Evolutionary conservation across 2,113 vertebrate species (phyloP).

Genomic region (Toxostoma redivivum): DNA sequence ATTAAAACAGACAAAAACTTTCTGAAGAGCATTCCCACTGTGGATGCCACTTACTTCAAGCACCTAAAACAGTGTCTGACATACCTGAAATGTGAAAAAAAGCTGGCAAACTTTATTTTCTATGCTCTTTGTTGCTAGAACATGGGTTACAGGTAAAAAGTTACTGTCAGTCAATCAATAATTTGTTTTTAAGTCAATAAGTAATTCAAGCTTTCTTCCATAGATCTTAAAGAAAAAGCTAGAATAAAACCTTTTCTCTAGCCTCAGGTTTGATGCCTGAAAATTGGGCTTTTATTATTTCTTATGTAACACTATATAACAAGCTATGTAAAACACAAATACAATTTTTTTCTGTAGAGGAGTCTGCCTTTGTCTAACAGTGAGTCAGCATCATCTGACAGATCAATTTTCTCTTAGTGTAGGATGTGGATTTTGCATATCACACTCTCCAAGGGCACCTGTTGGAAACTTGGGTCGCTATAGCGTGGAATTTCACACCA

Average conservation of each 20-base stretch:
- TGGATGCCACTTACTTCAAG: neutral
- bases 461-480: conserved; percentile 32
- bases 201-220: neutral
- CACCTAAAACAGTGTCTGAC: neutral
- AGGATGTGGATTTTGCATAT: conserved; percentile 40
- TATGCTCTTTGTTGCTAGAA: neutral
- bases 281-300: neutral
- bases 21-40: neutral
- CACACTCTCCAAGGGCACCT: conserved; percentile 15
- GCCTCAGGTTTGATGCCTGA: neutral
- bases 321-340: neutral
- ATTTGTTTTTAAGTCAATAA: neutral
- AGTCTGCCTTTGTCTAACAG: conserved; percentile 14
- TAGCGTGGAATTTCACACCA: conserved; percentile 55
- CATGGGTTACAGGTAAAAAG: neutral
- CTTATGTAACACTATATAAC: neutral
- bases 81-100: neutral
- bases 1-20: neutral
- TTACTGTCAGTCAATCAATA: neutral
- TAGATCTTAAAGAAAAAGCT: neutral
- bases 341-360: neutral
- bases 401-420: conserved; percentile 18
- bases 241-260: neutral
- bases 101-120: neutral
- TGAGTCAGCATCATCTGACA: conserved; percentile 51